Evolutionary conservation across 2,113 vertebrate species (phyloP).

Genomic region (Myiopsitta monachus): DNA sequence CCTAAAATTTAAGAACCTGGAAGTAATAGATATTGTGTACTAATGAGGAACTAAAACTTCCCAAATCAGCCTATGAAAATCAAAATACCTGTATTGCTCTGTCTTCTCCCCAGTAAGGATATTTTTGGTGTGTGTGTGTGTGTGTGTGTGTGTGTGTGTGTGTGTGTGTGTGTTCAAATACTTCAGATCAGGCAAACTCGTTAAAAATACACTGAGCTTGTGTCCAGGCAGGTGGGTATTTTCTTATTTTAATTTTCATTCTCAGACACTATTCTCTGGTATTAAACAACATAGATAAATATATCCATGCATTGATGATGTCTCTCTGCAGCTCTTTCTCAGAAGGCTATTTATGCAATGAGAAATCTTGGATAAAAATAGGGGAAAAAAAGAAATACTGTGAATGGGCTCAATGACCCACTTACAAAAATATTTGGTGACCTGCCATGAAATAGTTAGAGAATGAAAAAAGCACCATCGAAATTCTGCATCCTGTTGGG

Average conservation of each 20-base stretch:
- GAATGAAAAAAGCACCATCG: conserved; percentile 10
- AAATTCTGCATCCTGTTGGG: conserved; percentile 38
- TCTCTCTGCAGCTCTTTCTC: background rate
- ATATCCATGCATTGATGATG: background rate
- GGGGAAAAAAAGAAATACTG: background rate
- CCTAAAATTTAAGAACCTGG: background rate
- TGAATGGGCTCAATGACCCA: conserved; percentile 35
- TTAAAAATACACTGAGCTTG: background rate
- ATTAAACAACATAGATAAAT: background rate
- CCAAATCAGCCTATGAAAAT: background rate
- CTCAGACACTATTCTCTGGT: background rate
- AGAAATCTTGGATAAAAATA: background rate
- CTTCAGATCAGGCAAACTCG: background rate
- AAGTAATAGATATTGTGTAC: background rate
- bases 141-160: background rate
- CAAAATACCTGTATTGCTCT: background rate
- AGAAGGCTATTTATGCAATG: background rate
- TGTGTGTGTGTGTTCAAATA: background rate
- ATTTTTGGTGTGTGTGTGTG: background rate
- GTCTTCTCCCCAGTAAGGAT: background rate
- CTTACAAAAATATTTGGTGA: conserved; percentile 60
- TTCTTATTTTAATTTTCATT: background rate
- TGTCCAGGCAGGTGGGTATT: background rate
- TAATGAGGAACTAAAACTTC: background rate
- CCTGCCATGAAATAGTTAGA: conserved; percentile 48